Evolutionary conservation across 2,113 vertebrate genomes (phyloP).

Genomic region (Motacilla alba): DNA sequence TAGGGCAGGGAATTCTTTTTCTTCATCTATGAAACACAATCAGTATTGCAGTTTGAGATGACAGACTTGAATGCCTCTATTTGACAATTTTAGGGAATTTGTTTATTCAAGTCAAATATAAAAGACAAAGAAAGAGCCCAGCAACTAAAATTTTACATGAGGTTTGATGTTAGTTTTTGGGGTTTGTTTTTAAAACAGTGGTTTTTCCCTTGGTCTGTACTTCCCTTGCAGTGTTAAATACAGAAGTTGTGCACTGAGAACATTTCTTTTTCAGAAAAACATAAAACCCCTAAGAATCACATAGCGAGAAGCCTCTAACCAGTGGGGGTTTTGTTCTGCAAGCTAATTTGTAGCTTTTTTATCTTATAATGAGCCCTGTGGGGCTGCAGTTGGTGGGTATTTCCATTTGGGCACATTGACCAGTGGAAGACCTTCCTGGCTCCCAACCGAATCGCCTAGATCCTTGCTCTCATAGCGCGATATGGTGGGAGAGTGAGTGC

Average conservation of each 20-base stretch:
- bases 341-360: not conserved
- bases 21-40: not conserved
- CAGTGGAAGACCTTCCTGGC: not conserved
- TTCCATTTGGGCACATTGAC: not conserved
- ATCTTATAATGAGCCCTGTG: not conserved
- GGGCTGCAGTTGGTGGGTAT: not conserved
- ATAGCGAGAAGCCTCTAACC: not conserved
- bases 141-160: not conserved
- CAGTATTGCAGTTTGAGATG: not conserved
- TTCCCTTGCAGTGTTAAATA: not conserved
- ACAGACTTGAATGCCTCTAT: not conserved
- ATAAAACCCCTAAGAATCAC: not conserved
- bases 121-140: not conserved
- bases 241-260: not conserved
- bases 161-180: too few species aligned
- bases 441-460: not conserved
- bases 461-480: not conserved
- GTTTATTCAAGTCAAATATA: not conserved
- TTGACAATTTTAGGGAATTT: not conserved
- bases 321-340: not conserved
- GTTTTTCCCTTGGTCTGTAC: not conserved
- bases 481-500: not conserved
- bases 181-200: not conserved
- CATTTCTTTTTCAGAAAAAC: not conserved
- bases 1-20: not conserved